A percentile compares a stretch with the other conserved stretches of the same genome.
These are phyloP conservation scores for Polydrusus pterygomalis DNA, from an alignment of 2,888 invertebrate species.

Conservation along the genomic window DNA sequence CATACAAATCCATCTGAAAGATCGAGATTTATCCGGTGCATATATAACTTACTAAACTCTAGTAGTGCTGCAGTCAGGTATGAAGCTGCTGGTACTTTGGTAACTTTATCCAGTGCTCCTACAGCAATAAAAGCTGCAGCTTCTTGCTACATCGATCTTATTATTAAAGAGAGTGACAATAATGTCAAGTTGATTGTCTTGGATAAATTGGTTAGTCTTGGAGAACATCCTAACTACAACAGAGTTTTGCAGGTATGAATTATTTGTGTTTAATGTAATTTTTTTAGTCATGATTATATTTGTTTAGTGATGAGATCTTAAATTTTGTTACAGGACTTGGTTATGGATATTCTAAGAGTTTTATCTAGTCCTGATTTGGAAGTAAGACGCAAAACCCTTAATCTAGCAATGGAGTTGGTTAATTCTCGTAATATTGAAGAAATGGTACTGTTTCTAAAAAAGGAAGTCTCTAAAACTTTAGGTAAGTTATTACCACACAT, in stretches of 20 bases:
- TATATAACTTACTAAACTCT: conserved; percentile 97
- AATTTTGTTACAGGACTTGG: conserved; percentile 78
- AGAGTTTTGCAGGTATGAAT: conserved; percentile 74
- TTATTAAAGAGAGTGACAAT: conserved; percentile 99
- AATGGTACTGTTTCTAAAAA: conserved; percentile 93
- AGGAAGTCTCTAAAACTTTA: conserved; percentile 91
- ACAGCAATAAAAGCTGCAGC: conserved; percentile 94
- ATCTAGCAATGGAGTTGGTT: conserved; percentile 88
- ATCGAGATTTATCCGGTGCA: conserved; percentile 97
- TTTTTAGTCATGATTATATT: too few species aligned
- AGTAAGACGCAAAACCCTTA: conserved; percentile 74
- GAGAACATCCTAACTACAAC: conserved; percentile 88
- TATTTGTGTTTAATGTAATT: too few species aligned
- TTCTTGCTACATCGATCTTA: conserved; percentile 97
- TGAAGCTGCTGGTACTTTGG: conserved; percentile 98
- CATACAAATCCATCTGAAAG: conserved; percentile 97
- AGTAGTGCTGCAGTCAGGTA: conserved; percentile 97
- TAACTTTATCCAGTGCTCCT: conserved; percentile 97
- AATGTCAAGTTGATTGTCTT: conserved; percentile 99
- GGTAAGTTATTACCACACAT: conserved; percentile 25
- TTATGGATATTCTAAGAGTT: conserved; percentile 98
- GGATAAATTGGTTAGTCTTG: conserved; percentile 92
- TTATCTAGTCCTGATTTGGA: conserved; percentile 95
- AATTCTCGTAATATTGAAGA: conserved; percentile 95
- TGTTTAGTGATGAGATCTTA: not conserved